phyloP scores from a whole-genome alignment of 2,113 vertebrate species.

The Craseonycteris thonglongyai region DNA sequence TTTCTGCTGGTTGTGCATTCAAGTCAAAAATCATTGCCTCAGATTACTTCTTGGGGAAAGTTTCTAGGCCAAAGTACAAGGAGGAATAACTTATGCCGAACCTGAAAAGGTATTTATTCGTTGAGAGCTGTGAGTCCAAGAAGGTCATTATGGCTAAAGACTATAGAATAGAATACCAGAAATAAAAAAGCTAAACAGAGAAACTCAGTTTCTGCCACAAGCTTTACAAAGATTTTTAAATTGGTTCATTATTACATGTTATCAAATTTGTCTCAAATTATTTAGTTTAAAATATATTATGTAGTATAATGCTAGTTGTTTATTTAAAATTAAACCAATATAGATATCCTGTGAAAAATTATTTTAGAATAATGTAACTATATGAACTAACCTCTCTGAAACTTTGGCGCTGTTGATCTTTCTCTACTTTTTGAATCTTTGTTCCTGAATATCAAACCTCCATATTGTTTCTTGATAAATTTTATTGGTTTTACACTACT shows the following conservation, averaged over 20 bases:
- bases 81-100: background rate
- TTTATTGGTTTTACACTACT: background rate
- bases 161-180: background rate
- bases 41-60: background rate
- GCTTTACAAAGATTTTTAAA: background rate
- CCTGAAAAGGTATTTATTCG: background rate
- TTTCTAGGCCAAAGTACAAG: background rate
- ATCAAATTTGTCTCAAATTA: background rate
- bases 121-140: background rate
- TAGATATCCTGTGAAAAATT: background rate
- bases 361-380: background rate
- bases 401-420: background rate
- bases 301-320: background rate
- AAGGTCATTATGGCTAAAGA: background rate
- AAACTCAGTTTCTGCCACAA: background rate
- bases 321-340: background rate
- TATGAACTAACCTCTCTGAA: background rate
- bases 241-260: background rate
- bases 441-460: background rate
- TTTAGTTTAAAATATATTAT: background rate
- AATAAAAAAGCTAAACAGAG: background rate
- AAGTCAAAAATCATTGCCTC: background rate
- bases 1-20: background rate
- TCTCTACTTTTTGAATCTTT: background rate
- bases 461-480: background rate